A percentile compares a stretch with the other conserved stretches of the same genome.
Evolutionary conservation across 92 coral and sea anemone genomes (phyloP).

Genomic region (Palythoa heliodiscus): DNA sequence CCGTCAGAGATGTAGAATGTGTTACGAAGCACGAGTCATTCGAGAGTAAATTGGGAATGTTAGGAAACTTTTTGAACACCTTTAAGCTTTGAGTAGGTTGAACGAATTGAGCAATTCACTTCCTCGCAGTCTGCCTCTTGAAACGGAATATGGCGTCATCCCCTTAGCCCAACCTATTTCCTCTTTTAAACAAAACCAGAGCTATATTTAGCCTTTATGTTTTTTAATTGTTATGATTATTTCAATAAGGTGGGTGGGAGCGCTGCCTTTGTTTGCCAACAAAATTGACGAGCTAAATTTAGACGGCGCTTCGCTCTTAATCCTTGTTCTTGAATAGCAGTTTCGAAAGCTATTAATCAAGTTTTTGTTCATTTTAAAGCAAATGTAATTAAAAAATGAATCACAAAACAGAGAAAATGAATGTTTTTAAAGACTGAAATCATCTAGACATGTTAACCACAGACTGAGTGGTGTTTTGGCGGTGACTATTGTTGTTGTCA

Average conservation of each 20-base stretch:
- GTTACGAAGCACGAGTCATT: neutral
- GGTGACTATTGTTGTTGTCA: neutral
- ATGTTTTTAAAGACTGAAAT: neutral
- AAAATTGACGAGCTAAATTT: constrained; percentile 16
- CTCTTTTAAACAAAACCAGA: constrained; percentile 27
- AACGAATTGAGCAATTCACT: neutral
- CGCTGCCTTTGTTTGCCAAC: constrained; percentile 21
- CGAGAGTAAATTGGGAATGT: neutral
- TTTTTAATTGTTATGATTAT: constrained; percentile 33
- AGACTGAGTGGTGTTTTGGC: neutral
- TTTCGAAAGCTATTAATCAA: neutral
- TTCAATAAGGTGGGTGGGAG: constrained; percentile 24
- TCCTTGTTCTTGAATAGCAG: neutral
- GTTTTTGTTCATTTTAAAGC: neutral
- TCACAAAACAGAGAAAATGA: neutral
- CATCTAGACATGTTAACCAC: neutral
- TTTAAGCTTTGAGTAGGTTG: neutral
- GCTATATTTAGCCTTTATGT: constrained; percentile 34
- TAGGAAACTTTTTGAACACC: neutral
- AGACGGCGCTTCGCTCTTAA: neutral
- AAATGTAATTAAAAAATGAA: neutral
- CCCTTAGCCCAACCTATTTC: neutral
- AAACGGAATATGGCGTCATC: constrained; percentile 4
- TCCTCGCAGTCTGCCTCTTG: neutral
- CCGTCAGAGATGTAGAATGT: neutral